Conservation (phyloP, 2,113 vertebrate genomes). For the Lonchura striata region DNA sequence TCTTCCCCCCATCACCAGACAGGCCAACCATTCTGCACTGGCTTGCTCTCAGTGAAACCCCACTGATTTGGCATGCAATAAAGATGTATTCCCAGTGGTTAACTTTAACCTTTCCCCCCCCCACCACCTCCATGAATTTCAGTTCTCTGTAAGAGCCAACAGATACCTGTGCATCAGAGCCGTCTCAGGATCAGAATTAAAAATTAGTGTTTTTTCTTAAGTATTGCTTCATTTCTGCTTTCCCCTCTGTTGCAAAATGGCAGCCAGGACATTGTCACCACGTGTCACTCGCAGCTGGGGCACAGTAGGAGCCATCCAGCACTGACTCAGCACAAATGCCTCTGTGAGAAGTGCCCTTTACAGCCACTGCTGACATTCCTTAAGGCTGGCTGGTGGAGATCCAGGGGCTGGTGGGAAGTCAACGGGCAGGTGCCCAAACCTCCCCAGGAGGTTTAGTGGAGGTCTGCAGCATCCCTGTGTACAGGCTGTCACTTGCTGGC, state of each 20-base stretch:
- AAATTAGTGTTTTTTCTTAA: background rate
- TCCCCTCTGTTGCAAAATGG: background rate
- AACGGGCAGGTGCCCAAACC: background rate
- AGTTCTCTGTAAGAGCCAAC: background rate
- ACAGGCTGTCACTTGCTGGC: background rate
- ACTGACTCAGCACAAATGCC: background rate
- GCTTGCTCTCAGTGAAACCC: background rate
- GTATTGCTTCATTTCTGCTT: background rate
- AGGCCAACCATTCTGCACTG: background rate
- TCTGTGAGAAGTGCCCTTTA: background rate
- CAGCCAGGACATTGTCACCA: background rate
- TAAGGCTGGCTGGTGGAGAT: background rate
- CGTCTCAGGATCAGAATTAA: background rate
- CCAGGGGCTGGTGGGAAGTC: background rate
- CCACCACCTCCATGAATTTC: background rate
- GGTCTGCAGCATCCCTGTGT: background rate
- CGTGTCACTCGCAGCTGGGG: accelerated
- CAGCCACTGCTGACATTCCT: background rate
- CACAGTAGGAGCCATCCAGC: background rate
- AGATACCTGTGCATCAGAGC: background rate
- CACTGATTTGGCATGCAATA: background rate
- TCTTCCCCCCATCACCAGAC: accelerated
- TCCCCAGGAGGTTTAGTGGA: background rate
- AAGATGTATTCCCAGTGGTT: background rate
- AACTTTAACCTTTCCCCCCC: background rate